phyloP scores from a whole-genome alignment of 2,113 vertebrate species.

The Percina caprodes region DNA sequence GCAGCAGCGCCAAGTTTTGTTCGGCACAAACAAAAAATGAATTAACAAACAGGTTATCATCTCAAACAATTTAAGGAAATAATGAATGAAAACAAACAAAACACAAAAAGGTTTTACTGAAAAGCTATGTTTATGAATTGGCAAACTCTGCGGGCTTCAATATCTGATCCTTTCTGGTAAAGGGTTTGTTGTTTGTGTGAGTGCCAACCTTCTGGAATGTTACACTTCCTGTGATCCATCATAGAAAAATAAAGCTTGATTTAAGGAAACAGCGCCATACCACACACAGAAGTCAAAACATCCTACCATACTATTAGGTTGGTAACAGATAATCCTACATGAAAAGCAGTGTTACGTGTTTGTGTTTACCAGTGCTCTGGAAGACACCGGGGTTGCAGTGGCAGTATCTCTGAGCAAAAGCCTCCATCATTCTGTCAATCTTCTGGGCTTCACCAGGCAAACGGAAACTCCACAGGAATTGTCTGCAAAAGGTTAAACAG shows the following conservation, averaged over 20 bases:
- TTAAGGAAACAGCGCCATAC: neutral
- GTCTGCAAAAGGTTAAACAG: slow-evolving; percentile 77
- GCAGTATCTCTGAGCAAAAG: slow-evolving; percentile 93
- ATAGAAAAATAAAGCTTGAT: neutral
- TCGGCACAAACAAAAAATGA: neutral
- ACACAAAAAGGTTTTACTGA: neutral
- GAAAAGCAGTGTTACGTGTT: neutral
- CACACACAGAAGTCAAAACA: neutral
- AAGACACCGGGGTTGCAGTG: slow-evolving; percentile 92
- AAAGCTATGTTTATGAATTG: neutral
- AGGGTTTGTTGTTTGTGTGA: neutral
- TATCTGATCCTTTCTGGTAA: slow-evolving; percentile 28
- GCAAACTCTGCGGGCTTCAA: neutral
- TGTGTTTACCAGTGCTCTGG: slow-evolving; percentile 89
- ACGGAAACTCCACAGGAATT: slow-evolving; percentile 96
- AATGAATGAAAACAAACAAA: neutral
- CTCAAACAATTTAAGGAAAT: slow-evolving; percentile 20
- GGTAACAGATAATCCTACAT: too few species aligned
- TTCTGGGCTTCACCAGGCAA: slow-evolving; percentile 94
- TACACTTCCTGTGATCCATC: slow-evolving; percentile 26
- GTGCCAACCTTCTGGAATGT: neutral
- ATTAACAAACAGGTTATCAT: neutral
- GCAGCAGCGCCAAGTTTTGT: neutral
- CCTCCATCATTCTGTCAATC: slow-evolving; percentile 96
- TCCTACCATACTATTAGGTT: too few species aligned